Evolutionary conservation across 2,888 invertebrate genomes (phyloP), one percentile per base, ranked within the genome.

Genomic region (Coelinius sp.): DNA sequence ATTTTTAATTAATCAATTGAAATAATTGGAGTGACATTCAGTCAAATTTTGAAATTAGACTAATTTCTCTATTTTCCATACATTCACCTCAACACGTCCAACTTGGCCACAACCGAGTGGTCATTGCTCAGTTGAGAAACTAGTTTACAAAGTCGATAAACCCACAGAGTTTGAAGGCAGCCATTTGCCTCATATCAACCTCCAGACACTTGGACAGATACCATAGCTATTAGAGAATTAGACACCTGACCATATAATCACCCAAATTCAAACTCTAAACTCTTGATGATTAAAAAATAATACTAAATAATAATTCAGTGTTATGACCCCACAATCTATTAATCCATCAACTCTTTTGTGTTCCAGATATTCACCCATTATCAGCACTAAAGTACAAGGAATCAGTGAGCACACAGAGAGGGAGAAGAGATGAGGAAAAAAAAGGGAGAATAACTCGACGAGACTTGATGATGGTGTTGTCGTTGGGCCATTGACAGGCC

Each of bases 331-430:
- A 52, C 80, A 81, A 83, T 82, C 81, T 80, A 84, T 85, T 84
- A 84, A 84, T 82, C 81, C 80, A 85, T 85, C 83, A 80, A 79
- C 78, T 78, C 86, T 85, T 84, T 86, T 85, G 83, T 86, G 82
- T 80, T 80, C 81, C 71, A 82, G 83, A 85, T 85, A 84, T 81
- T 82, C 67, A 31, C 83, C 84, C 78, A 84, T 86, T 85, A 86
- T 86, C 85, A 85, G 82, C 79, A 84, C 82, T 81, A 83, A 83
- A 31, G 83, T 82, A 83, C 80, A 80, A 81, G 46, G 80, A 80
- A 77, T 74, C 79, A 77, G 38, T 73, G 73, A 76, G 71, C 62
- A 73, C 56, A 73, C 75, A 38, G 44, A 20, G 52, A 44, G n/a
- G 10, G 24, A 49, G 35, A 27, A 64, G 31, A 10, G 64, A 41